Conservation (phyloP, 2,797 vertebrate species). For the Luscinia luscinia region DNA sequence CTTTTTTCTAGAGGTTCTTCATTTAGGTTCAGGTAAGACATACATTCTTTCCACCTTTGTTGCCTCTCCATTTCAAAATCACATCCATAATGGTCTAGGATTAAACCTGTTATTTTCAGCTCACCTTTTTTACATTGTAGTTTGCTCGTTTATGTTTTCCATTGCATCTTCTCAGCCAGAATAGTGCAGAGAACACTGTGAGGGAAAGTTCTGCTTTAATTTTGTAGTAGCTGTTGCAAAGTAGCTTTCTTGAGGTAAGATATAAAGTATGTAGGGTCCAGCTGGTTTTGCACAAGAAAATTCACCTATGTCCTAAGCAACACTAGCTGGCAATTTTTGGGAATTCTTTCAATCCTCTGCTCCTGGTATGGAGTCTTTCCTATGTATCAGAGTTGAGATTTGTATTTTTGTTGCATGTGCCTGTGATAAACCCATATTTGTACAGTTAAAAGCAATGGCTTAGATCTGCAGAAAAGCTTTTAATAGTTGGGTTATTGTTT, state of each 20-base stretch:
- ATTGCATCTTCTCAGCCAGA: not conserved
- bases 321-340: not conserved
- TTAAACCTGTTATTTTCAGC: not conserved
- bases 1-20: conserved; percentile 96
- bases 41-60: not conserved
- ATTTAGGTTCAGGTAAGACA: conserved; percentile 94
- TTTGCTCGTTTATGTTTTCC: not conserved
- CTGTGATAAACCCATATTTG: not conserved
- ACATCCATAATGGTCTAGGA: not conserved
- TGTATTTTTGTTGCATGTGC: not conserved
- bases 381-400: not conserved
- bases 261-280: not conserved
- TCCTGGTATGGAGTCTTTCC: not conserved
- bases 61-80: not conserved
- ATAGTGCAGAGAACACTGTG: not conserved
- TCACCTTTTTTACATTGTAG: not conserved
- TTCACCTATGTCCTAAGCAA: not conserved
- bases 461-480: not conserved
- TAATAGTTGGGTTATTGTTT: not conserved
- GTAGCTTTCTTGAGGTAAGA: not conserved
- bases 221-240: not conserved
- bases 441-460: not conserved
- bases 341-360: not conserved
- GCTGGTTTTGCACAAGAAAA: not conserved
- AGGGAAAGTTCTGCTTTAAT: not conserved